These are phyloP conservation scores for Euspilapteryx auroguttella DNA, from an alignment of 2,888 invertebrate species.

Conservation along the genomic window DNA sequence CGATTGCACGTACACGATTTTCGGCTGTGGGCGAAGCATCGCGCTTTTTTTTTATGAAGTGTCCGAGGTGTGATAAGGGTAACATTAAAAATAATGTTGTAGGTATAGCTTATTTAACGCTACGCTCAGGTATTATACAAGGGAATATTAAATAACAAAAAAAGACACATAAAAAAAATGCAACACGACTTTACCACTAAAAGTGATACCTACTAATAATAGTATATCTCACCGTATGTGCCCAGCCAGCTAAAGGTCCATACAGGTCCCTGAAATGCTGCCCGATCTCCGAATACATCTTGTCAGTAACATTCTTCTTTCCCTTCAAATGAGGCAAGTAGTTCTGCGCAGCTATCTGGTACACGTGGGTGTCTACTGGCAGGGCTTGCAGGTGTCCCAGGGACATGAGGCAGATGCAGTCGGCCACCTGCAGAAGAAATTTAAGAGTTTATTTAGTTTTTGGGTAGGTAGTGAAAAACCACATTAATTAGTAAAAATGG, in stretches of 20 bases:
- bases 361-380: conserved; percentile 96
- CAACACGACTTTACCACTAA: too few relatives aligned
- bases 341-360: conserved; percentile 80
- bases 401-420: conserved; percentile 97
- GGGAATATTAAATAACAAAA: too few relatives aligned
- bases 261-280: conserved; percentile 77
- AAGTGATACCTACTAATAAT: too few relatives aligned
- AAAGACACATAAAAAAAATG: too few relatives aligned
- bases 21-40: too few relatives aligned
- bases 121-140: too few relatives aligned
- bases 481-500: background rate
- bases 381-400: conserved; percentile 84
- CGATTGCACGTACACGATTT: too few relatives aligned
- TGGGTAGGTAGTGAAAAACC: background rate
- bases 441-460: conserved; percentile 4
- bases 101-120: too few relatives aligned
- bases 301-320: conserved; percentile 78
- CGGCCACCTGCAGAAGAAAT: conserved; percentile 74
- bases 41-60: too few relatives aligned
- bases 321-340: conserved; percentile 78
- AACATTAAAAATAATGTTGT: too few relatives aligned
- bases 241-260: conserved; percentile 92
- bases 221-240: conserved; percentile 88
- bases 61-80: too few relatives aligned
- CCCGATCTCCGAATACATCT: conserved; percentile 85